Evolutionary conservation across 2,797 vertebrate species (phyloP).

Genomic region (Selene dorsalis): DNA sequence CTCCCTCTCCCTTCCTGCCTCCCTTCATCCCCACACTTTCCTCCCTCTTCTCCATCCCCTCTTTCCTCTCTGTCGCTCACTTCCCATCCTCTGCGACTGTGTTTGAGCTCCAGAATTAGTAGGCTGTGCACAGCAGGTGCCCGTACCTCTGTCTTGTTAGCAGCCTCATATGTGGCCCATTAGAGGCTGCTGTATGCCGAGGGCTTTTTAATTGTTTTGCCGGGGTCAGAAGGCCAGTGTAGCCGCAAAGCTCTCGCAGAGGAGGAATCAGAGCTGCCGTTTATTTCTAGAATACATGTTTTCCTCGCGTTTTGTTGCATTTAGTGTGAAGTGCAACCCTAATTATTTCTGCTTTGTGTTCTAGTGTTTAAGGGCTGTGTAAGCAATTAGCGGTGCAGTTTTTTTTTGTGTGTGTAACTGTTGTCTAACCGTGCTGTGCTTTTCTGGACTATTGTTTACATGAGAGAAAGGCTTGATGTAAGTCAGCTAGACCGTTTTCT

Average conservation of each 20-base stretch:
- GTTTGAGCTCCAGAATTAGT: conserved; percentile 65
- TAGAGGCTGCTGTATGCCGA: conserved; percentile 73
- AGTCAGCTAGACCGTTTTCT: conserved; percentile 4
- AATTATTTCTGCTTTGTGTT: conserved; percentile 66
- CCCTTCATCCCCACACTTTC: conserved; percentile 5
- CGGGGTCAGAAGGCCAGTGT: conserved; percentile 69
- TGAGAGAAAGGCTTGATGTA: neutral
- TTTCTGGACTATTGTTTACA: conserved; percentile 34
- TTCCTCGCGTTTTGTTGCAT: conserved; percentile 60
- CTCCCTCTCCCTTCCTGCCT: conserved; percentile 5
- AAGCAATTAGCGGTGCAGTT: conserved; percentile 49
- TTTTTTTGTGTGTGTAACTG: neutral
- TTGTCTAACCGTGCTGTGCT: conserved; percentile 2
- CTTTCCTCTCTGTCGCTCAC: conserved; percentile 4
- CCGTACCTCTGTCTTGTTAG: conserved; percentile 79
- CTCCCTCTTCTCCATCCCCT: conserved; percentile 26
- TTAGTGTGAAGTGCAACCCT: conserved; percentile 63
- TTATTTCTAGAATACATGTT: conserved; percentile 12
- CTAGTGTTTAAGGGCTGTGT: conserved; percentile 53
- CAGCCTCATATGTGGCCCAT: conserved; percentile 79
- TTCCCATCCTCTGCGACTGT: conserved; percentile 39
- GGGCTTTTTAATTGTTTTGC: conserved; percentile 82
- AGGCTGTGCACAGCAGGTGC: conserved; percentile 70
- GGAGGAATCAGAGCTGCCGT: conserved; percentile 29
- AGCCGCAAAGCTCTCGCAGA: conserved; percentile 49